Evolutionary conservation across 2,797 vertebrate species (phyloP).

Genomic region (Argyrosomus regius): DNA sequence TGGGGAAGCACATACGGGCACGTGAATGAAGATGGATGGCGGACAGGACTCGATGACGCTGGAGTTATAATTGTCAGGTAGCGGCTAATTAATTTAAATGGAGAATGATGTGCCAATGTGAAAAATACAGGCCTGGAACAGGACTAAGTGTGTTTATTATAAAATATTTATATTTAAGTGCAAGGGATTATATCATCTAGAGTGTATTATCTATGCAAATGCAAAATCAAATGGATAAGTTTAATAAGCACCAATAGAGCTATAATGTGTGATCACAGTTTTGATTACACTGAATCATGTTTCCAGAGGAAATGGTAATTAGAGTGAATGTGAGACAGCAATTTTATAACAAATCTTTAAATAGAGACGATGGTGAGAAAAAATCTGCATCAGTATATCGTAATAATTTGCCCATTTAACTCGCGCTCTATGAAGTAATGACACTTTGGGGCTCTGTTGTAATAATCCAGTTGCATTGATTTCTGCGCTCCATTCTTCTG

Average conservation of each 20-base stretch:
- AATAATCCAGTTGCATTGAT: constrained; percentile 66
- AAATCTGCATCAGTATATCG: constrained; percentile 35
- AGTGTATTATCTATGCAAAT: constrained; percentile 22
- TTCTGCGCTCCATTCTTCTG: constrained; percentile 13
- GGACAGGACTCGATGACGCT: background rate
- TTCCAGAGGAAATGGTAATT: constrained; percentile 46
- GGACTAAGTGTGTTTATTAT: background rate
- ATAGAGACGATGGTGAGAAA: constrained; percentile 18
- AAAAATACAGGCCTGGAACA: background rate
- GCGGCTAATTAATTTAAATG: constrained; percentile 18
- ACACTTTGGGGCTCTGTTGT: constrained; percentile 50
- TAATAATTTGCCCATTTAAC: constrained; percentile 48
- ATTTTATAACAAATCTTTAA: constrained; percentile 37
- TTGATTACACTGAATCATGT: constrained; percentile 30
- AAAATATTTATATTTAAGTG: constrained; percentile 34
- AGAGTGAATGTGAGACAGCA: constrained; percentile 30
- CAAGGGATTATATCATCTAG: constrained; percentile 6
- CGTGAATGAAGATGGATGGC: constrained; percentile 64
- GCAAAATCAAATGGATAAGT: constrained; percentile 8
- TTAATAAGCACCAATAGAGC: constrained; percentile 33
- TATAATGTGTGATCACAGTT: constrained; percentile 37
- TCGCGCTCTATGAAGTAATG: constrained; percentile 38
- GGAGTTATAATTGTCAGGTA: constrained; percentile 25
- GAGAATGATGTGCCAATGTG: background rate
- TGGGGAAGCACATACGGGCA: constrained; percentile 7